Conservation (phyloP, 1,140 invertebrate genomes). For the Drosophila sp. region DNA sequence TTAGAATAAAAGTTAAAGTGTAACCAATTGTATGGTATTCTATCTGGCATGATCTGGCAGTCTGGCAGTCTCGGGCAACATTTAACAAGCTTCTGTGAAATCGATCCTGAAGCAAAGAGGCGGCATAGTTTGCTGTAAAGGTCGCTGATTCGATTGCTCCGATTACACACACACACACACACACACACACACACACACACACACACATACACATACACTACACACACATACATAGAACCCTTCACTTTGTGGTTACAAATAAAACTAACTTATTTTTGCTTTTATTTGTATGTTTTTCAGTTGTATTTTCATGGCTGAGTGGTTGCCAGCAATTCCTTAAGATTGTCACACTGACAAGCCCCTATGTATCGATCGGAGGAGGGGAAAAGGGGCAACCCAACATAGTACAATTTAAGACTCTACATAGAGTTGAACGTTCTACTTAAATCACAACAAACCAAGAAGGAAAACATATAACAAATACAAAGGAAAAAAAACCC, state of each 20-base stretch:
- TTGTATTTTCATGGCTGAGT: slow-evolving; percentile 39
- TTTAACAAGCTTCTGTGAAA: slow-evolving; percentile 57
- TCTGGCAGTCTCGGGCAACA: slow-evolving; percentile 24
- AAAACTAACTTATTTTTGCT: slow-evolving; percentile 35
- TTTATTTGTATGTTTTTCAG: neutral
- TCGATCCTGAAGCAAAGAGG: slow-evolving; percentile 39
- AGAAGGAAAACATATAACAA: too few relatives aligned
- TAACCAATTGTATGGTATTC: slow-evolving; percentile 28
- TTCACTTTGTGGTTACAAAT: slow-evolving; percentile 51
- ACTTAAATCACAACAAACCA: slow-evolving; percentile 52
- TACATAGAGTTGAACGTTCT: slow-evolving; percentile 10
- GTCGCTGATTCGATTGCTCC: slow-evolving; percentile 48
- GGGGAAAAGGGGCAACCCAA: neutral
- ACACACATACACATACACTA: slow-evolving; percentile 4
- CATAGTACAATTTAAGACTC: neutral
- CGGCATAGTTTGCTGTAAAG: slow-evolving; percentile 40
- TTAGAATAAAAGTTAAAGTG: slow-evolving; percentile 5
- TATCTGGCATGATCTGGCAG: slow-evolving; percentile 42
- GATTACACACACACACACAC: slow-evolving; percentile 37
- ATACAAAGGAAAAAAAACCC: slow-evolving; percentile 33
- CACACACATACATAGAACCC: too few relatives aligned
- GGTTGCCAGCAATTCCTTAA: slow-evolving; percentile 54
- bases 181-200: slow-evolving; percentile 1
- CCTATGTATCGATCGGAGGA: slow-evolving; percentile 31
- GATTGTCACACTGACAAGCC: slow-evolving; percentile 59